A percentile compares a stretch with the other conserved stretches of the same genome.
phyloP scores from a whole-genome alignment of 2,888 invertebrate genomes.

The Melieria picta region DNA sequence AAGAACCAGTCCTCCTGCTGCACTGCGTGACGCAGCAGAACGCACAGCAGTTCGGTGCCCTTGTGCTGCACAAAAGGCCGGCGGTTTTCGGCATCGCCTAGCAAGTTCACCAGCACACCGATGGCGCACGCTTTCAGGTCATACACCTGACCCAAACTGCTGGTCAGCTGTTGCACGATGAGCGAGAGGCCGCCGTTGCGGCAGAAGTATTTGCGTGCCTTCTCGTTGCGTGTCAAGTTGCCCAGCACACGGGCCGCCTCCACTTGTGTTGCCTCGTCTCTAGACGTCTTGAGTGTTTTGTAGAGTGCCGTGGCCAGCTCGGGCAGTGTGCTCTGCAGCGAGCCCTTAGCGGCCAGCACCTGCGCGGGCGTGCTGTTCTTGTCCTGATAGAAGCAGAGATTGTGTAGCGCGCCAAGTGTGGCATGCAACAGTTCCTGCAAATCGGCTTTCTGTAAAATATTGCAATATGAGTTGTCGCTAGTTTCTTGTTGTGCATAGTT shows the following conservation, averaged over 20 bases:
- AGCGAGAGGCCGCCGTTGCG: constrained; percentile 73
- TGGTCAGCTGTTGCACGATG: constrained; percentile 65
- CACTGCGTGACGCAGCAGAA: constrained; percentile 70
- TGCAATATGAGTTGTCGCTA: constrained; percentile 3
- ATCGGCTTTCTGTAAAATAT: constrained; percentile 61
- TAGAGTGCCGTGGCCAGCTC: constrained; percentile 57
- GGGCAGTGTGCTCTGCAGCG: constrained; percentile 56
- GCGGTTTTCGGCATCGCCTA: constrained; percentile 71
- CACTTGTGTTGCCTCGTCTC: constrained; percentile 63
- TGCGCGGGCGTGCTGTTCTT: constrained; percentile 62
- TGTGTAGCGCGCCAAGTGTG: constrained; percentile 83
- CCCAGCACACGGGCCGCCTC: constrained; percentile 86
- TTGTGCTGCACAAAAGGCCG: constrained; percentile 68
- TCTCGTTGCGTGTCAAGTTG: constrained; percentile 79
- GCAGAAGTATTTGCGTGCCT: constrained; percentile 74
- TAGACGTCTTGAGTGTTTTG: constrained; percentile 51
- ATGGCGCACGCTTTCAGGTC: constrained; percentile 80
- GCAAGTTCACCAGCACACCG: constrained; percentile 85
- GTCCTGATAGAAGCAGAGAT: constrained; percentile 79
- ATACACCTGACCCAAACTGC: constrained; percentile 63
- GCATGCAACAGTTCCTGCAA: constrained; percentile 81
- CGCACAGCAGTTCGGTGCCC: constrained; percentile 69
- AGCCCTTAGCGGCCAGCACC: constrained; percentile 48
- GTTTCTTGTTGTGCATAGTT: neutral
- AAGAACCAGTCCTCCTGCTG: constrained; percentile 75